A percentile compares a stretch with the other conserved stretches of the same genome.
phyloP scores from a whole-genome alignment of 2,888 invertebrate species.

The Brachypalpus laphriformis region DNA sequence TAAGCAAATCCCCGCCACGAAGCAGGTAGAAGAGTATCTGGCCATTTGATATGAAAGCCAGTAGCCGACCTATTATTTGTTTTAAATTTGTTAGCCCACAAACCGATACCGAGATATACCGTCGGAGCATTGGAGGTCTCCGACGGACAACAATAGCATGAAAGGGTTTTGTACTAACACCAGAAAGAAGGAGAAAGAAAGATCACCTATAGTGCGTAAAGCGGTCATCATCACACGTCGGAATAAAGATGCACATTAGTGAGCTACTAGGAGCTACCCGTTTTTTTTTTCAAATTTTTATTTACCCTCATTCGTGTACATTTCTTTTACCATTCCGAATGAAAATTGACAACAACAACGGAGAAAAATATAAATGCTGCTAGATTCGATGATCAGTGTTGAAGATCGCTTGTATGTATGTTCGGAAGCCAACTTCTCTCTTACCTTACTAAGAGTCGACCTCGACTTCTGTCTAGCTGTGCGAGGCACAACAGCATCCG shows the following conservation, averaged over 20 bases:
- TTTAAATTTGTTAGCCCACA: slow-evolving; percentile 75
- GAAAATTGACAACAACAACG: slow-evolving; percentile 58
- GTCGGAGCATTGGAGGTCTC: slow-evolving; percentile 55
- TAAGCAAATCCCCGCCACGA: slow-evolving; percentile 36
- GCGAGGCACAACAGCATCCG: slow-evolving; percentile 28
- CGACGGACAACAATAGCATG: slow-evolving; percentile 51
- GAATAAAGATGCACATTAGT: slow-evolving; percentile 71
- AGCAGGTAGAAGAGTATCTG: slow-evolving; percentile 28
- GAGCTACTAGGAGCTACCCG: slow-evolving; percentile 60
- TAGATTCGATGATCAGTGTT: slow-evolving; percentile 52
- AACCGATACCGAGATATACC: slow-evolving; percentile 22
- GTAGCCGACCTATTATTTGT: slow-evolving; percentile 75
- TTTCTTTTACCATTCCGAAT: slow-evolving; percentile 67
- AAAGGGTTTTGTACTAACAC: slow-evolving; percentile 47
- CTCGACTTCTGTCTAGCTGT: slow-evolving; percentile 64
- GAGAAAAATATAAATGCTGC: slow-evolving; percentile 10
- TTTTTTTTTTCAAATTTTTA: slow-evolving; percentile 33
- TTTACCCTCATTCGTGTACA: slow-evolving; percentile 52
- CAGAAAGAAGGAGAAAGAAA: slow-evolving; percentile 47
- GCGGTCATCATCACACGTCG: slow-evolving; percentile 71
- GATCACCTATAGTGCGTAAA: slow-evolving; percentile 65
- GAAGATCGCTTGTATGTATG: slow-evolving; percentile 41
- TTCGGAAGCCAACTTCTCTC: slow-evolving; percentile 50
- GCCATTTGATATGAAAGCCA: slow-evolving; percentile 73
- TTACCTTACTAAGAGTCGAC: slow-evolving; percentile 46